Evolutionary conservation across 2,888 invertebrate genomes (phyloP), one percentile per base, ranked within the genome.

Genomic region (Cryptus armator): DNA sequence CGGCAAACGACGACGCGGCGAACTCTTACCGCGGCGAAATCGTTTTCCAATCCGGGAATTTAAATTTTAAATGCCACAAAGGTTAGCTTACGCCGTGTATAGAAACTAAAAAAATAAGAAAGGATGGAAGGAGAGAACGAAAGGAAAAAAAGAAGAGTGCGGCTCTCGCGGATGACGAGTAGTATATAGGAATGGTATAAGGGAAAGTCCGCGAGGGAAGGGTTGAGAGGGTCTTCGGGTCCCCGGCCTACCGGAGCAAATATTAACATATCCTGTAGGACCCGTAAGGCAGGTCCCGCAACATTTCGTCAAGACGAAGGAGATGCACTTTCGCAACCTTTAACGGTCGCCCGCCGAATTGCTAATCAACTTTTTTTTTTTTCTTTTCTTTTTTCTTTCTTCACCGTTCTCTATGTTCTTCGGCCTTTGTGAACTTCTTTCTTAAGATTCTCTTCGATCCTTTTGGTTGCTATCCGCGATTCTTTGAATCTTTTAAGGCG

Each of bases 241-340:
- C 83, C 71, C 71, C 86, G 81, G 85, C 85, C 76, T 84, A 82
- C 86, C 37, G 37, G 81, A 85, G 70, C 77, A 24, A 53, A 9
- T 64, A 92, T 93, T 93, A 91, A 88, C 93, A 93, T 93, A 92
- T 93, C 92, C 91, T 89, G 92, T 91, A 92, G 87, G 90, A 92
- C 93, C 90, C 92, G 93, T 92, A 92, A 91, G 89, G 92, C 92
- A 91, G 90, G 92, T 90, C 91, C 88, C 90, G 89, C 91, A 88
- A 89, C 91, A 89, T 90, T 89, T 88, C 87, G 76, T 87, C 81
- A 88, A 88, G 86, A 85, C 88, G 87, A 83, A 62, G 83, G 59
- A 74, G 72, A 83, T 78, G 77, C 77, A 78, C 81, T 85, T 86
- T 83, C 71, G 80, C 85, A 78, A 84, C 88, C 89, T 89, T 91